Evolutionary conservation across 2,888 invertebrate genomes (phyloP), one percentile per base, ranked within the genome.

Genomic region (Strigamia crassipes): DNA sequence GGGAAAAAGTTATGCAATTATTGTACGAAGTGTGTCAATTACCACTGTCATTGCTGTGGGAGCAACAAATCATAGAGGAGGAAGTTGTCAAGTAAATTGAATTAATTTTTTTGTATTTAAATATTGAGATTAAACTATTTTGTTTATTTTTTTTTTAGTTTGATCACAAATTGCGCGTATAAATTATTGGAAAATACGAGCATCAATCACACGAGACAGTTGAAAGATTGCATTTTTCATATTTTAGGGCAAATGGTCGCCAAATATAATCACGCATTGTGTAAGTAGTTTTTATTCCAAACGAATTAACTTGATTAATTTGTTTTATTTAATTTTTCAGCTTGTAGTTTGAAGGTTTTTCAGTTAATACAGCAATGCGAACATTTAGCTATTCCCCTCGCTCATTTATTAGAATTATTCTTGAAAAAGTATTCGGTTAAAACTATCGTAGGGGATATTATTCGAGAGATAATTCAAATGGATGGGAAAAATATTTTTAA

Each of bases 311-410:
- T 6, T 61, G 9, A 61, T 61, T 78, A 78, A 78, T 34, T 34
- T 77, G 8, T 13, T 78, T 79, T 84, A 82, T 18, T 77, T 78
- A 31, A 42, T 38, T 31, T 21, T 79, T 78, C 82, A 87, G 87
- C 86, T 83, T 87, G 86, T 82, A 87, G 86, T 84, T 82, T 88
- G 84, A 87, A 88, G 85, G 85, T 88, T 87, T 89, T 90, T 27
- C 90, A 95, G 91, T 87, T 94, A 80, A 89, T 96, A 41, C 94
- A 94, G 89, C 90, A 92, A 84, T 90, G 91, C 86, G 95, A 96
- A 85, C 92, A 93, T 88, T 88, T 94, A 46, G 91, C 92, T 0
- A 87, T 89, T 13, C 91, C 92, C 34, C 90, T 94, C 84, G 92
- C 93, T 38, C 90, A 91, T 83, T 93, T 93, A 38, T 91, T 95